Base-by-base conservation (phyloP, 2,888 invertebrate species). In the Amiota communis region DNA sequence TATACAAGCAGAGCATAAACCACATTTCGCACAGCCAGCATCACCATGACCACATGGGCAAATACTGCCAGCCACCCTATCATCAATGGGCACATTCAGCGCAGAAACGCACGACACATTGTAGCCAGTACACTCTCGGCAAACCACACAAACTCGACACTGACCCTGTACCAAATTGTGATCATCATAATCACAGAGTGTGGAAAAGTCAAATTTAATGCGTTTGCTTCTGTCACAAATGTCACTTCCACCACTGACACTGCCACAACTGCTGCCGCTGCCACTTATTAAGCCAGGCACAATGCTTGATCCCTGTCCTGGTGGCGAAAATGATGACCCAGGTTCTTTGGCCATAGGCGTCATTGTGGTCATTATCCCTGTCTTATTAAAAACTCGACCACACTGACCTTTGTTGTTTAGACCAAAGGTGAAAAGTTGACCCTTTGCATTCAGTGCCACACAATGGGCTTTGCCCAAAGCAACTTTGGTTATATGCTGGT, bases 401-500 rank as follows among this genome's bases (percentile, higher is more conserved):
- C 99, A 99, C 87, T 99, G 99, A 1, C 98, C 98, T 88, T 98
- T 97, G 88, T 99, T 98, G 90, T 99, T 99, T 76, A 98, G 95
- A 8, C 99, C 99, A 89, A 98, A 98, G 0, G 98, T 97, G 88
- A 95, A 98, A 3, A 98, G 93, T 81, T 95, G 94, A 0, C 99
- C 99, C 86, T 95, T 95, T 80, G 93, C 94, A 13, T 95, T 97
- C 12, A 99, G 91, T 0, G 94, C 96, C 0, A 97, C 95, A n/a
- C 96, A 95, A 86, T 99, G 99, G 0, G 98, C 98, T 90, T 99
- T 99, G 2, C 99, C 99, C 74, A 99, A 90, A 0, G 96, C 94
- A 4, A 98, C 94, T 90, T 92, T 92, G 70, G 92, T 92, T 17
- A 96, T 91, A 77, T 92, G 92, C 77, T 95, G 93, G 68, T 95